Evolutionary conservation across 2,888 invertebrate genomes (phyloP).

Genomic region (Hetaerina titia): DNA sequence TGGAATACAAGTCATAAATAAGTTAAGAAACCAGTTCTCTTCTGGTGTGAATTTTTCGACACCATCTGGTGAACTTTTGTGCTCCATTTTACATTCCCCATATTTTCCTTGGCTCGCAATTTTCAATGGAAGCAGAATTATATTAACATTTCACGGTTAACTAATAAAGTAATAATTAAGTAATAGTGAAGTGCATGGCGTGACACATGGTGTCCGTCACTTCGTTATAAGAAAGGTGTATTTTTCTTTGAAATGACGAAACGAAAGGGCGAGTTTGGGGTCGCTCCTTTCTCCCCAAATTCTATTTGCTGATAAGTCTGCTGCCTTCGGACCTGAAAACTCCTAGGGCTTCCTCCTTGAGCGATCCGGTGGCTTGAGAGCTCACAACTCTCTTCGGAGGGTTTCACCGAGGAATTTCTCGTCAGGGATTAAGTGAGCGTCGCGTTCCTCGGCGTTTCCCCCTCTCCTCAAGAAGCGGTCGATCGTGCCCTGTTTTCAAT

Average conservation of each 20-base stretch:
- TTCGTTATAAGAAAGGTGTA: background rate
- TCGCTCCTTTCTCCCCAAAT: background rate
- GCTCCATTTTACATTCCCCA: no score
- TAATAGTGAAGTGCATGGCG: no score
- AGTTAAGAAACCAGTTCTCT: no score
- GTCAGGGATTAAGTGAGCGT: constrained; percentile 19
- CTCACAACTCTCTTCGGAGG: constrained; percentile 11
- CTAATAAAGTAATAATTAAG: no score
- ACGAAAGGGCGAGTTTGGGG: background rate
- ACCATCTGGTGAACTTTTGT: no score
- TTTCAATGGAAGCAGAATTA: no score
- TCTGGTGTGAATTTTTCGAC: no score
- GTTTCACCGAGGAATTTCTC: constrained; percentile 51
- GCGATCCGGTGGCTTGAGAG: constrained; percentile 35
- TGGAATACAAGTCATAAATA: no score
- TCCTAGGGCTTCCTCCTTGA: constrained; percentile 54
- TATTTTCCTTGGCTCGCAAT: no score
- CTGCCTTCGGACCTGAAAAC: constrained; percentile 21
- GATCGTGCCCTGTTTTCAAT: background rate
- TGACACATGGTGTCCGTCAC: background rate
- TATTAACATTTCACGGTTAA: no score
- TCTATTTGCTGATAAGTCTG: constrained; percentile 51
- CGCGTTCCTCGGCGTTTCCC: background rate
- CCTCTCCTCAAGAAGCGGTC: background rate
- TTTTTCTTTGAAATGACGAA: background rate